phyloP scores from a whole-genome alignment of 1,140 invertebrate species.

The Sinonovacula constricta region DNA sequence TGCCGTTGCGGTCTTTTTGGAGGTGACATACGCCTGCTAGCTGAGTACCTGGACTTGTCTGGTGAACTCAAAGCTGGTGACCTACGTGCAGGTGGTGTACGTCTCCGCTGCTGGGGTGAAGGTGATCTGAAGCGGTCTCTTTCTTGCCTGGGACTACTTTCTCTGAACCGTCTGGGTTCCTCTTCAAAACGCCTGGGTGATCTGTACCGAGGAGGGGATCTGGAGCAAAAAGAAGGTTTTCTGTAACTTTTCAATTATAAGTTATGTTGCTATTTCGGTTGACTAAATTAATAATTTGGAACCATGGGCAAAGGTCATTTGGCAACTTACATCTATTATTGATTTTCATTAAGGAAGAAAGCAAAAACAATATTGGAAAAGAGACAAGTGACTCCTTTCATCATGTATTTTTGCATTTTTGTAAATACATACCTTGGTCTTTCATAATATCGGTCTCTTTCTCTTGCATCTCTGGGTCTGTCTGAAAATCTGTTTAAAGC shows the following conservation, averaged over 20 bases:
- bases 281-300: background rate
- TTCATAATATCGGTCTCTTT: too few relatives aligned
- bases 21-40: background rate
- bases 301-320: background rate
- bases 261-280: background rate
- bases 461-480: too few relatives aligned
- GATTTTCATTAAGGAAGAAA: background rate
- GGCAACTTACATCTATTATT: background rate
- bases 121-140: conserved; percentile 11
- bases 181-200: conserved; percentile 28
- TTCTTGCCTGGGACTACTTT: conserved; percentile 8
- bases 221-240: background rate
- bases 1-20: background rate
- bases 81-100: background rate
- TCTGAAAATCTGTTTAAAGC: too few relatives aligned
- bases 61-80: background rate
- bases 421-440: too few relatives aligned
- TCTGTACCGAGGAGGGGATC: conserved; percentile 31
- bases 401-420: background rate
- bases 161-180: background rate
- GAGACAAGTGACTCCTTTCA: too few relatives aligned
- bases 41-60: background rate
- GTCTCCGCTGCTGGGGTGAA: background rate
- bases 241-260: background rate
- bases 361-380: background rate